A percentile compares a stretch with the other conserved stretches of the same genome.
Conservation (phyloP, 2,797 vertebrate genomes). For the Alauda arvensis region DNA sequence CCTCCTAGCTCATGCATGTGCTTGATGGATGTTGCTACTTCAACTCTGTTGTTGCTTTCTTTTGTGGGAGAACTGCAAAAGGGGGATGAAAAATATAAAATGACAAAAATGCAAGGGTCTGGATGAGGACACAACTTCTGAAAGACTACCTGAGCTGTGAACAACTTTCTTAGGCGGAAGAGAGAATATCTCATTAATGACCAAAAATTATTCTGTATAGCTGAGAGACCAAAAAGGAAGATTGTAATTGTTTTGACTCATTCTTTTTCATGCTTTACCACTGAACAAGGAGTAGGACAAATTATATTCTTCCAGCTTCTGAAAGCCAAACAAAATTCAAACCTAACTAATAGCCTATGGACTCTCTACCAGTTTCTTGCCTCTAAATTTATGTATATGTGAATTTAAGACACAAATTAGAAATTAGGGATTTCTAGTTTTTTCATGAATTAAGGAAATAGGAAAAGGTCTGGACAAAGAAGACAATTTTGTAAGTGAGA, state of each 20-base stretch:
- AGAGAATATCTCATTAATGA: not conserved
- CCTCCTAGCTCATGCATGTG: not conserved
- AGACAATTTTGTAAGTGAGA: not conserved
- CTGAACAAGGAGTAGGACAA: not conserved
- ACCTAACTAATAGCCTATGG: not conserved
- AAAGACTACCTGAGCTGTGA: not conserved
- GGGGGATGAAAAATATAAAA: not conserved
- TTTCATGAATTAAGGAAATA: not conserved
- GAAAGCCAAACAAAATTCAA: not conserved
- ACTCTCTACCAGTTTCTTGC: not conserved
- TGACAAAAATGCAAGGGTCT: not conserved
- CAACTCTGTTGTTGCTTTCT: not conserved
- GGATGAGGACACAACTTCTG: too few relatives aligned
- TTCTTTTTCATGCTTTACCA: not conserved
- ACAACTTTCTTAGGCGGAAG: not conserved
- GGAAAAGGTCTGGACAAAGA: not conserved
- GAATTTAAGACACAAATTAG: not conserved
- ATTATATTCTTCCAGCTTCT: not conserved
- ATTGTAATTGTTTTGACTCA: fast-evolving
- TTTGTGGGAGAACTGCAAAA: not conserved
- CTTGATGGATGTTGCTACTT: not conserved
- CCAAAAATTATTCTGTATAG: not conserved
- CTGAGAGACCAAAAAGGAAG: not conserved
- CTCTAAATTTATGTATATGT: not conserved
- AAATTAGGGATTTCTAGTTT: not conserved